These are phyloP conservation scores for Thyatira batis DNA, from an alignment of 2,888 invertebrate genomes.

Conservation along the genomic window DNA sequence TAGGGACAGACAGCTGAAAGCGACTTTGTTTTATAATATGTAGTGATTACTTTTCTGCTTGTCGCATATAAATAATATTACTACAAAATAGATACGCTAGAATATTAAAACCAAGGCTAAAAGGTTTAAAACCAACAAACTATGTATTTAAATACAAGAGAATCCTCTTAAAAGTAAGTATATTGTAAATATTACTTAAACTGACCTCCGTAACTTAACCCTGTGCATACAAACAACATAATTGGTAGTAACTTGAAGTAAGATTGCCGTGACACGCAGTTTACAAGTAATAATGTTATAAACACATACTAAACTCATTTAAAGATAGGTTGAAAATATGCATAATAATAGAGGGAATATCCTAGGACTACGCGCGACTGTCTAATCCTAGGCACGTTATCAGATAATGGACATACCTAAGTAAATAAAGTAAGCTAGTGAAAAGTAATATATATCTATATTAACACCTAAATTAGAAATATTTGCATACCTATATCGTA, in stretches of 20 bases:
- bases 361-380: neutral
- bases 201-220: neutral
- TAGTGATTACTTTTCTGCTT: no score
- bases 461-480: no score
- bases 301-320: neutral
- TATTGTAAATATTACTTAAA: neutral
- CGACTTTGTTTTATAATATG: no score
- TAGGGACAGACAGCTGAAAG: no score
- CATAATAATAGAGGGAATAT: neutral
- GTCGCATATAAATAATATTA: no score
- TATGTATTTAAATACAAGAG: neutral
- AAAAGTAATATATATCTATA: no score
- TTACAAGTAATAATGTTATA: neutral
- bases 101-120: neutral
- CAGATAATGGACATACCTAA: no score
- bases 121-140: neutral
- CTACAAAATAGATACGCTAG: no score
- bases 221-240: neutral
- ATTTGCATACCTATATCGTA: no score
- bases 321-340: neutral
- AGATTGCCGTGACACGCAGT: neutral
- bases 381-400: no score
- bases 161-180: neutral
- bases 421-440: no score
- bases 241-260: neutral